Evolutionary conservation across 2,888 invertebrate species (phyloP).

Genomic region (Creontiades dilutus): DNA sequence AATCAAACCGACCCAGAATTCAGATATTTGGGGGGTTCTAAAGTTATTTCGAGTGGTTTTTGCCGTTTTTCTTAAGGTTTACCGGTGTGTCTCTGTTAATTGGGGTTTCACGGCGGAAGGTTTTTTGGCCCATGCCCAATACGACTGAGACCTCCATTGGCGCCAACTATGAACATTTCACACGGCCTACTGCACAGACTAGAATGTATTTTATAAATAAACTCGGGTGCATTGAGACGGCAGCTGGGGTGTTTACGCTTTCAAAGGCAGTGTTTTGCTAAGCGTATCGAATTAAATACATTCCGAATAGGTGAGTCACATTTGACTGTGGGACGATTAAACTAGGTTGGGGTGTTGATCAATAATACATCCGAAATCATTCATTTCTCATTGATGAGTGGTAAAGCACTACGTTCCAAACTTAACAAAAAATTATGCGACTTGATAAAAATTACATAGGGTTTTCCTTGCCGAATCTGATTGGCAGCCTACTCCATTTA

Average conservation of each 20-base stretch:
- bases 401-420: too few relatives aligned
- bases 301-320: not conserved
- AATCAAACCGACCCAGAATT: not conserved
- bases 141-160: not conserved
- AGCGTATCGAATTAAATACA: not conserved
- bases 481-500: too few relatives aligned
- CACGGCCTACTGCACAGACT: slow-evolving; percentile 4
- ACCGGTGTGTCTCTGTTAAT: not conserved
- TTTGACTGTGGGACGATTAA: not conserved
- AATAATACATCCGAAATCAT: too few relatives aligned
- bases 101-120: not conserved
- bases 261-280: not conserved
- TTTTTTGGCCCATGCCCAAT: not conserved
- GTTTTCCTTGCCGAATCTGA: too few relatives aligned
- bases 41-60: slow-evolving; percentile 11
- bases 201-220: slow-evolving; percentile 33
- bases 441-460: too few relatives aligned
- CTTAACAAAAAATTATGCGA: too few relatives aligned
- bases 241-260: slow-evolving; percentile 32
- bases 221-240: slow-evolving; percentile 18
- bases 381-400: too few relatives aligned
- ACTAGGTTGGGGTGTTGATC: too few relatives aligned
- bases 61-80: not conserved
- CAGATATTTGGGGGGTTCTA: not conserved
- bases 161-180: slow-evolving; percentile 34